Conservation (phyloP, 1,140 invertebrate species). For the Hyphantria cunea region DNA sequence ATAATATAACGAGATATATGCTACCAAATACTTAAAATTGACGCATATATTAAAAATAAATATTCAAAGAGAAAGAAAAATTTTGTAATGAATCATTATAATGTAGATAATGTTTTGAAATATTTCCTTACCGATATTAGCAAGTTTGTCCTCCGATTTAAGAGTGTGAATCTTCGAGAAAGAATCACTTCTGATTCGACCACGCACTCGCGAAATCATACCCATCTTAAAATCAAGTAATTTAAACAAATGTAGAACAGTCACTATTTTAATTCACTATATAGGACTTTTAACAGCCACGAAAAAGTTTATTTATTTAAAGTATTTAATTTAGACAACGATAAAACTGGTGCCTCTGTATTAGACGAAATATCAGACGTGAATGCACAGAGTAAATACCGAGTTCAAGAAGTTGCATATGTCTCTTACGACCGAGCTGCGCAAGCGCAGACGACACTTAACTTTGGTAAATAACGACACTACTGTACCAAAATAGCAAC, state of each 20-base stretch:
- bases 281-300: not conserved
- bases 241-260: constrained; percentile 6
- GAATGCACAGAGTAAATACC: constrained; percentile 60
- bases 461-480: not conserved
- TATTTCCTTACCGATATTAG: constrained; percentile 84
- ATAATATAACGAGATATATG: too few relatives aligned
- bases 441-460: constrained; percentile 41
- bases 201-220: constrained; percentile 84
- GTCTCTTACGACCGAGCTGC: constrained; percentile 55
- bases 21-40: too few relatives aligned
- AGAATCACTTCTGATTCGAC: constrained; percentile 84
- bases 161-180: constrained; percentile 83
- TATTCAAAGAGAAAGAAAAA: too few relatives aligned
- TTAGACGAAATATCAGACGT: constrained; percentile 48
- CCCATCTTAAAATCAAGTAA: not conserved
- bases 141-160: constrained; percentile 84
- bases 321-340: not conserved
- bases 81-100: too few relatives aligned
- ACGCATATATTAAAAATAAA: too few relatives aligned
- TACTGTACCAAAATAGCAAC: not conserved
- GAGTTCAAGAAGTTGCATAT: constrained; percentile 14
- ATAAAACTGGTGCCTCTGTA: constrained; percentile 33
- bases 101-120: too few relatives aligned
- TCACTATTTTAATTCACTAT: constrained; percentile 5
- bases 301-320: constrained; percentile 7